A percentile compares a stretch with the other conserved stretches of the same genome.
phyloP scores from a whole-genome alignment of 1,140 invertebrate species.

The Papilio aristodemus region DNA sequence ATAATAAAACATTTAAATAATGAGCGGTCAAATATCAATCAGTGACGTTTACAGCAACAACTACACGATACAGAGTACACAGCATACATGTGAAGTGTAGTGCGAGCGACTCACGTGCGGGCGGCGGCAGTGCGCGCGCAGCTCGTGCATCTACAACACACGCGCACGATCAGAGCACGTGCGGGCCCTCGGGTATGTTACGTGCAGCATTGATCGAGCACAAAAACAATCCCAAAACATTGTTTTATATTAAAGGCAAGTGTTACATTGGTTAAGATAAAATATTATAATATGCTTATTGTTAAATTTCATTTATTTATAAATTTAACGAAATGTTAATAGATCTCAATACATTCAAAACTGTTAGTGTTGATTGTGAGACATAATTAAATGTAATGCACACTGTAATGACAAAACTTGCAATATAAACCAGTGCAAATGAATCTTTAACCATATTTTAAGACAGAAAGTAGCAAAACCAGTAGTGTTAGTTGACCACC shows the following conservation, averaged over 20 bases:
- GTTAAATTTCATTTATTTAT: neutral
- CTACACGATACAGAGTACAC: too few species aligned
- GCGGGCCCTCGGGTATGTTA: too few species aligned
- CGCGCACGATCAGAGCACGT: slow-evolving; percentile 27
- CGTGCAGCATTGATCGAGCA: too few species aligned
- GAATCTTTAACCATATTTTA: neutral
- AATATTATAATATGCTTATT: too few species aligned
- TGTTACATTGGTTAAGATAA: neutral
- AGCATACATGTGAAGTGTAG: slow-evolving; percentile 9
- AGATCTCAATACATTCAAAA: too few species aligned
- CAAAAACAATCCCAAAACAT: too few species aligned
- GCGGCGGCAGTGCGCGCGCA: slow-evolving; percentile 55
- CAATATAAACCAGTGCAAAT: neutral
- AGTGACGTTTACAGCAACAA: neutral
- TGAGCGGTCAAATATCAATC: too few species aligned
- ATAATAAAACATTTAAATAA: too few species aligned
- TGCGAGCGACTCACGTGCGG: slow-evolving; percentile 56
- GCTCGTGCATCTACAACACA: slow-evolving; percentile 56
- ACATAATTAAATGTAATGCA: neutral
- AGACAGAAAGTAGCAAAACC: neutral
- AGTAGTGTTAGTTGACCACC: neutral
- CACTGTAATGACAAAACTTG: neutral
- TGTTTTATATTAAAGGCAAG: neutral
- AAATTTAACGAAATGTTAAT: neutral
- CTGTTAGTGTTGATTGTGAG: neutral